phyloP scores from a whole-genome alignment of 2,113 vertebrate species.

The Anhinga anhinga region DNA sequence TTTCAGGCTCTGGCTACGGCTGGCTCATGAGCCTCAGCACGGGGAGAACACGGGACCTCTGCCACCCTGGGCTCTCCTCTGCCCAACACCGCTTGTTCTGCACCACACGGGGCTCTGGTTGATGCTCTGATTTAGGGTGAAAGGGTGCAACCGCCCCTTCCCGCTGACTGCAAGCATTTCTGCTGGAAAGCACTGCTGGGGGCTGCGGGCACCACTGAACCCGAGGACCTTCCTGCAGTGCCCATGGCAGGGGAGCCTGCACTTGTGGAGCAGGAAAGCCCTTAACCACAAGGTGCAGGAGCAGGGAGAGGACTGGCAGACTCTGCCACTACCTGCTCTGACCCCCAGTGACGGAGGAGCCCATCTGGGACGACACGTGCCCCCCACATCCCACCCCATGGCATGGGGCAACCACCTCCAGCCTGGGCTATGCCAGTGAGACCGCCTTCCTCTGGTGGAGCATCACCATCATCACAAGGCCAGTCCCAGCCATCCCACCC shows the following conservation, averaged over 20 bases:
- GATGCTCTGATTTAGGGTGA: not conserved
- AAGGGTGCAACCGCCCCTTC: not conserved
- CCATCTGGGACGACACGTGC: not conserved
- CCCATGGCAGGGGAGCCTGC: rapidly evolving
- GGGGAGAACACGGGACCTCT: not conserved
- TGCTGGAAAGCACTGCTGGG: not conserved
- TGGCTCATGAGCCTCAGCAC: not conserved
- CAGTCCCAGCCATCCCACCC: not conserved
- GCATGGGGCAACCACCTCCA: not conserved
- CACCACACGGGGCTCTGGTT: rapidly evolving
- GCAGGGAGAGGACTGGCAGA: not conserved
- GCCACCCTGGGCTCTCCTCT: not conserved
- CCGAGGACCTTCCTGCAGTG: not conserved
- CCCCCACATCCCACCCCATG: not conserved
- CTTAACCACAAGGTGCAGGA: not conserved
- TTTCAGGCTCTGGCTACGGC: not conserved
- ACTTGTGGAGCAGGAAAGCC: not conserved
- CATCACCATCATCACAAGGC: not conserved
- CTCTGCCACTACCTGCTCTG: not conserved
- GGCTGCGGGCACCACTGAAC: not conserved
- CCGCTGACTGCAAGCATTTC: rapidly evolving
- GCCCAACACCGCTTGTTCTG: not conserved
- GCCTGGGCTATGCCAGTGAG: not conserved
- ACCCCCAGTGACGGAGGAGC: not conserved
- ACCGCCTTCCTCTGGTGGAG: not conserved